Evolutionary conservation across 2,113 vertebrate species (phyloP).

Genomic region (Diadophis punctatus): DNA sequence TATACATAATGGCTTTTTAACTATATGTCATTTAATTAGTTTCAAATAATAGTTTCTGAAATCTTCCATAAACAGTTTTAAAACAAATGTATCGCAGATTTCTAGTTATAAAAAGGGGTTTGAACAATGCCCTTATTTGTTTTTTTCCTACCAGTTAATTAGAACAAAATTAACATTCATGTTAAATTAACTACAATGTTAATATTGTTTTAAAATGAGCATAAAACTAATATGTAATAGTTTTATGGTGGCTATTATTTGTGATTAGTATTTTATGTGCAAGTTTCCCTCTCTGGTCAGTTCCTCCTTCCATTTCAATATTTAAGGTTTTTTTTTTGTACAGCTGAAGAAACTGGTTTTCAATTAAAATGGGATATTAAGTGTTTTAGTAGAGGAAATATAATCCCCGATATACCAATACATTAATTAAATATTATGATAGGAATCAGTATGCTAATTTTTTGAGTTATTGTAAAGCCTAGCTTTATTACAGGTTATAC

Average conservation of each 20-base stretch:
- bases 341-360: constrained; percentile 21
- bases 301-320: constrained; percentile 29
- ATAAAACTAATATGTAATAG: constrained; percentile 9
- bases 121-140: background rate
- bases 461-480: background rate
- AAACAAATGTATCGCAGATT: background rate
- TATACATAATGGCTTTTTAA: background rate
- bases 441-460: background rate
- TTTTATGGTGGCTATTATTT: constrained; percentile 29
- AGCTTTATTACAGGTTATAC: background rate
- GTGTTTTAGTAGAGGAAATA: background rate
- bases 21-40: background rate
- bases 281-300: background rate
- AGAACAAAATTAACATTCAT: constrained; percentile 30
- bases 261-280: constrained; percentile 21
- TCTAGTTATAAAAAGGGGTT: background rate
- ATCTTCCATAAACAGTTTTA: background rate
- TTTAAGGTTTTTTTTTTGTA: constrained; percentile 24
- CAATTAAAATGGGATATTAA: background rate
- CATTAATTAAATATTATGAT: constrained; percentile 36
- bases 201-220: constrained; percentile 19
- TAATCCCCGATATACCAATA: background rate
- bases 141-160: constrained; percentile 21
- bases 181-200: constrained; percentile 18
- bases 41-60: constrained; percentile 4